phyloP scores from a whole-genome alignment of 2,888 invertebrate species.

The Orthosia gracilis region DNA sequence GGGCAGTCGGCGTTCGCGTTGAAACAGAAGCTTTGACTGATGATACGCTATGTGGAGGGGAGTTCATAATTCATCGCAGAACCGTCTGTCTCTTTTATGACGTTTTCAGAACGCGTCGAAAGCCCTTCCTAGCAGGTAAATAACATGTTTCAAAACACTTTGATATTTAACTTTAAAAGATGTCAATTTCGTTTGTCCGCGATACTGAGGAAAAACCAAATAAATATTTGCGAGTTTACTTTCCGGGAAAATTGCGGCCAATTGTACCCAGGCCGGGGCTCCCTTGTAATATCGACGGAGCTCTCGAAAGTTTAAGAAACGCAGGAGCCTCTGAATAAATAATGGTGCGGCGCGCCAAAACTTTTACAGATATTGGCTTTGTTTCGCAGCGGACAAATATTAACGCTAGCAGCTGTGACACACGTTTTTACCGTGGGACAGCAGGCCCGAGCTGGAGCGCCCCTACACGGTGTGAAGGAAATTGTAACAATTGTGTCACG shows the following conservation, averaged over 20 bases:
- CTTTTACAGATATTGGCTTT: conserved; percentile 86
- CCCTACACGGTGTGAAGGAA: conserved; percentile 39
- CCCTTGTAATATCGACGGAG: conserved; percentile 74
- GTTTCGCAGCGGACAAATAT: conserved; percentile 82
- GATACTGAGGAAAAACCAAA: conserved; percentile 59
- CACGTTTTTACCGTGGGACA: conserved; percentile 60
- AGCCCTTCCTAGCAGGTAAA: conserved; percentile 19
- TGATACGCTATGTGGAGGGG: conserved; percentile 49
- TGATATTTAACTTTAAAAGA: conserved; percentile 38
- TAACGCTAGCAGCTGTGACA: conserved; percentile 81
- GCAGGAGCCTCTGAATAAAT: conserved; percentile 84
- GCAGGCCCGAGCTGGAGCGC: conserved; percentile 8
- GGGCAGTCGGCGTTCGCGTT: conserved; percentile 31
- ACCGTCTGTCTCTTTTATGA: conserved; percentile 50
- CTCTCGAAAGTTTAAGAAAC: conserved; percentile 79
- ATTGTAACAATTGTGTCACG: conserved; percentile 44
- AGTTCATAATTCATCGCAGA: conserved; percentile 60
- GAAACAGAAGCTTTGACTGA: conserved; percentile 57
- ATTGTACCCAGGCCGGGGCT: conserved; percentile 70
- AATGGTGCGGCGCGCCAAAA: conserved; percentile 79
- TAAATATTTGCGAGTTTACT: conserved; percentile 68
- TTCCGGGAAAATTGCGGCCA: conserved; percentile 72
- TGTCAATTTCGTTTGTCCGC: conserved; percentile 37
- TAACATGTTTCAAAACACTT: conserved; percentile 24
- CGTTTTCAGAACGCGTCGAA: conserved; percentile 35